Evolutionary conservation across 2,113 vertebrate species (phyloP), one percentile per base, ranked within the genome.

Genomic region (Choloepus hoffmanni): DNA sequence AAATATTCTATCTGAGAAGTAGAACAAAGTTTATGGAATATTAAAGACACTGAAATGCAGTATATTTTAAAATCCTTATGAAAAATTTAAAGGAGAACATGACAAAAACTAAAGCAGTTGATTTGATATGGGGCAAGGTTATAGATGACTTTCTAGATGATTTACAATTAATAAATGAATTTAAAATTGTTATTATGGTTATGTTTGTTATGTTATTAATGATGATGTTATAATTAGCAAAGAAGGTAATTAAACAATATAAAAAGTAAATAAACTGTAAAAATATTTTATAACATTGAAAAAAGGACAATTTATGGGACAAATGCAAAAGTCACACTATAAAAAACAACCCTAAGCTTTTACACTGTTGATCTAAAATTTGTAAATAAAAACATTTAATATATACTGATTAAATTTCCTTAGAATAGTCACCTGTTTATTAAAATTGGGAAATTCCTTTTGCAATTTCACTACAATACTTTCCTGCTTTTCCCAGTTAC

Each of bases 381-480:
- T 88, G 7, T 60, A 84, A 90, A n/a, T 73, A 45, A 0, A 74
- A 84, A 92, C 15, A 92, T 48, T 58, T 63, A 89, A 62, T 26
- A 65, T 3, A 67, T 3, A 78, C 7, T 36, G 8, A 89, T 68
- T 53, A 91, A 60, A 91, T 89, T 58, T 76, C 40, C 33, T 23
- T 58, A 2, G 15, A 87, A 15, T 72, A 70, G 98, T 98, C 96
- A 99, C 99, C 98, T 99, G 98, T 82, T 99, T 99, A 97, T 99
- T 99, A 94, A 99, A 96, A 94, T 98, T 98, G 60, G 99, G 99
- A 97, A 99, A 99, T 95, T 97, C 98, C 77, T 98, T 99, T 95
- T 99, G 99, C n/a, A 99, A 98, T 97, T 97, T 99, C 97, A 97
- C 97, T 58, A 99, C 98, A 98, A 99, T 98, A 79, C 97, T 96